phyloP scores from a whole-genome alignment of 35 echinoderm and acorn worm species.

The Hemicentrotus pulcherrimus region DNA sequence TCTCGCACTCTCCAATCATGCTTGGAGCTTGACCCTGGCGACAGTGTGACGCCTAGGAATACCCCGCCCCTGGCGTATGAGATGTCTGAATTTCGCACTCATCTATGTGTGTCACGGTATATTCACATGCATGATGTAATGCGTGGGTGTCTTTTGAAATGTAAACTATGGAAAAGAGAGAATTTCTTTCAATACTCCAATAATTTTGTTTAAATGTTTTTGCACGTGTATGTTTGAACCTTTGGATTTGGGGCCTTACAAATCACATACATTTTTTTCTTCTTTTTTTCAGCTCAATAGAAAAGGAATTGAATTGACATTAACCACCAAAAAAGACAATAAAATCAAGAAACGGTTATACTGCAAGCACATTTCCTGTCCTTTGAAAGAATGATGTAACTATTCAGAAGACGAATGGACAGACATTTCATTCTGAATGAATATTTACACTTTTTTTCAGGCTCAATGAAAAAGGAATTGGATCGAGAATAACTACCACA shows the following conservation, averaged over 20 bases:
- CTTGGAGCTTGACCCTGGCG: background rate
- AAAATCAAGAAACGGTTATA: too few relatives aligned
- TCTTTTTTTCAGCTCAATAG: too few relatives aligned
- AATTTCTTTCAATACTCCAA: background rate
- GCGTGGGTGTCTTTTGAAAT: background rate
- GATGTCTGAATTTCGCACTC: background rate
- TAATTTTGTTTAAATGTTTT: too few relatives aligned
- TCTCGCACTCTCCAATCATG: background rate
- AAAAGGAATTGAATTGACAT: too few relatives aligned
- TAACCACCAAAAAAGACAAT: too few relatives aligned
- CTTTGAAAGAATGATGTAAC: too few relatives aligned
- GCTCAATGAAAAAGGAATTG: background rate
- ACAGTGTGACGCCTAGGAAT: background rate
- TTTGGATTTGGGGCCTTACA: too few relatives aligned
- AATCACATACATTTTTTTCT: too few relatives aligned
- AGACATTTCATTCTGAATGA: too few relatives aligned
- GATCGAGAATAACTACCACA: background rate
- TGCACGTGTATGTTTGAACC: too few relatives aligned
- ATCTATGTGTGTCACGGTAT: background rate
- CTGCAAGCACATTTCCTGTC: too few relatives aligned
- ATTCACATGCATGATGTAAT: background rate
- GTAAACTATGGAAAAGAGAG: background rate
- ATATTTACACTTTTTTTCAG: background rate
- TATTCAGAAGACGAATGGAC: too few relatives aligned
- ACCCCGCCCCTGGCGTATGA: background rate